Evolutionary conservation across 1,140 invertebrate species (phyloP).

Genomic region (Hylaeus anthracinus): DNA sequence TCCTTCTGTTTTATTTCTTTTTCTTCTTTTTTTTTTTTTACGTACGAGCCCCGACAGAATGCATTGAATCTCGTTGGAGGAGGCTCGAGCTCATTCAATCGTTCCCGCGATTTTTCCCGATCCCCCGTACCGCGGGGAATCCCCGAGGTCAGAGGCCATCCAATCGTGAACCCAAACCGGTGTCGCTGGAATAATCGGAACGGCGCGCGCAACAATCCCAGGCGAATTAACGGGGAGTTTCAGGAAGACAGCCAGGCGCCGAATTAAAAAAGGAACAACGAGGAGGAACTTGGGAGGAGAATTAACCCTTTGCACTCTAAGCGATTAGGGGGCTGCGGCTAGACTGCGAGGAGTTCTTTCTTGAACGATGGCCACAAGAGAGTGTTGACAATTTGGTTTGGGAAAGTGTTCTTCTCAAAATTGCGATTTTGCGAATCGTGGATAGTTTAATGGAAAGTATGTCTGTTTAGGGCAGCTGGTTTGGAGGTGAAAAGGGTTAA

Average conservation of each 20-base stretch:
- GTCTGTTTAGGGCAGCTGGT: too few species aligned
- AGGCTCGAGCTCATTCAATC: conserved; percentile 21
- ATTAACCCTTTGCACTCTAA: too few species aligned
- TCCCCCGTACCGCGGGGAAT: conserved; percentile 26
- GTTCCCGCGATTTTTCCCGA: conserved; percentile 42
- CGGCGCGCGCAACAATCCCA: conserved; percentile 25
- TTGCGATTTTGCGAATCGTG: too few species aligned
- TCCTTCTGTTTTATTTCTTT: too few species aligned
- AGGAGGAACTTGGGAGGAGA: too few species aligned
- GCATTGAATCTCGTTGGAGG: conserved; percentile 15
- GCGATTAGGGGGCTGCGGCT: too few species aligned
- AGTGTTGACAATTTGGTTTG: too few species aligned
- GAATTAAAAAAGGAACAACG: neutral
- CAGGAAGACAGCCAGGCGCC: neutral
- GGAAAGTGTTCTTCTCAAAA: too few species aligned
- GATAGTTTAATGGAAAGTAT: too few species aligned
- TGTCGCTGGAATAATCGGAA: conserved; percentile 33
- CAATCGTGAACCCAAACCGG: conserved; percentile 45
- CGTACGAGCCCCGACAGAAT: conserved; percentile 12
- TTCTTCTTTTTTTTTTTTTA: neutral
- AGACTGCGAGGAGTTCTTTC: too few species aligned
- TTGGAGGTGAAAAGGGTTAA: too few species aligned
- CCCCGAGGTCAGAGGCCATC: conserved; percentile 44
- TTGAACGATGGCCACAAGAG: too few species aligned
- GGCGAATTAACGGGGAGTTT: conserved; percentile 28